Evolutionary conservation across 2,113 vertebrate species (phyloP).

Genomic region (Gymnarchus niloticus): DNA sequence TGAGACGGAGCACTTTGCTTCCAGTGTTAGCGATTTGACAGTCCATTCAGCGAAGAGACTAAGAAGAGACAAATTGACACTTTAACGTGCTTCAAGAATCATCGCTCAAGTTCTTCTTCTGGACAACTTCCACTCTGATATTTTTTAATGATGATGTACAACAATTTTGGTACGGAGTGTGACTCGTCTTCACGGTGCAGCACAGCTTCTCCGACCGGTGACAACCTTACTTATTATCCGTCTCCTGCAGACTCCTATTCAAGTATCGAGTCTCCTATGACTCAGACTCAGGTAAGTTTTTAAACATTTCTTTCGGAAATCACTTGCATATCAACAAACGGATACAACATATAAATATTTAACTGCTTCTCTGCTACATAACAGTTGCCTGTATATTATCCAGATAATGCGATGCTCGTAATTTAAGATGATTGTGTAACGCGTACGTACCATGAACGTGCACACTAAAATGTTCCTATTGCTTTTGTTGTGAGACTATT

Average conservation of each 20-base stretch:
- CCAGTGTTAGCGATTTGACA: background rate
- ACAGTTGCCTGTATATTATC: background rate
- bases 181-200: conserved; percentile 91
- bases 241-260: conserved; percentile 81
- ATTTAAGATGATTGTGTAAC: too few species aligned
- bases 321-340: conserved; percentile 74
- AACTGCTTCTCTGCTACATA: background rate
- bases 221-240: conserved; percentile 74
- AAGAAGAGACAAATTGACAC: background rate
- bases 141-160: conserved; percentile 72
- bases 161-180: conserved; percentile 76
- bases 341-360: background rate
- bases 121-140: conserved; percentile 13
- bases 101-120: conserved; percentile 19
- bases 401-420: background rate
- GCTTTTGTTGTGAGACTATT: background rate
- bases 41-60: background rate
- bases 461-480: background rate
- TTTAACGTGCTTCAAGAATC: conserved; percentile 13
- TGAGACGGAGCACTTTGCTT: background rate
- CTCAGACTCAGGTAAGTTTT: conserved; percentile 71
- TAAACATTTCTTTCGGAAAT: conserved; percentile 49
- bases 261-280: conserved; percentile 78
- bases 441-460: too few species aligned
- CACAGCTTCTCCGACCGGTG: conserved; percentile 81